Conservation (phyloP, 2,888 invertebrate species). For the Invenusta paracnida region DNA sequence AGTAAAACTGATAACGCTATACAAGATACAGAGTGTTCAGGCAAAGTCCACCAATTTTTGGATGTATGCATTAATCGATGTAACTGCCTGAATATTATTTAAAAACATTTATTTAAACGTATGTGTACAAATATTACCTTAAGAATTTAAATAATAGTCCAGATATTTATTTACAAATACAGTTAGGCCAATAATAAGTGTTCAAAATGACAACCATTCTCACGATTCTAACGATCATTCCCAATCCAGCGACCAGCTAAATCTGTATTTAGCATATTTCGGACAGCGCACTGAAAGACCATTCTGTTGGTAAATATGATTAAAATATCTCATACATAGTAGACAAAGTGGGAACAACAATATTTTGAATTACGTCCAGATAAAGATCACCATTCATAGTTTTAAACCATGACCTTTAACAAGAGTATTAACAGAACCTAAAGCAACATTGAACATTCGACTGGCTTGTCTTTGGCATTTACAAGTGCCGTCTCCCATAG, state of each 20-base stretch:
- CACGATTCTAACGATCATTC: too few relatives aligned
- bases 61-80: slow-evolving; percentile 2
- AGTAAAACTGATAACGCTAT: too few relatives aligned
- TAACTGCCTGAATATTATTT: too few relatives aligned
- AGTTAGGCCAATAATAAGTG: slow-evolving; percentile 18
- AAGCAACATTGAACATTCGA: slow-evolving; percentile 25
- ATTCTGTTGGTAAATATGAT: background rate
- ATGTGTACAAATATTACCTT: background rate
- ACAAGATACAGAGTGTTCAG: too few relatives aligned
- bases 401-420: background rate
- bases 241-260: slow-evolving; percentile 23
- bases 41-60: background rate
- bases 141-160: slow-evolving; percentile 2
- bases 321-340: slow-evolving; percentile 17
- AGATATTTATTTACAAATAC: slow-evolving; percentile 26
- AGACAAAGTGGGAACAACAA: slow-evolving; percentile 24
- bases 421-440: slow-evolving; percentile 17
- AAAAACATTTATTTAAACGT: slow-evolving; percentile 3
- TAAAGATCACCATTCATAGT: slow-evolving; percentile 10
- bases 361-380: background rate
- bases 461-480: slow-evolving; percentile 6
- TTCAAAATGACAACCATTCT: background rate
- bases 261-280: slow-evolving; percentile 8
- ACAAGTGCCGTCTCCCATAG: background rate
- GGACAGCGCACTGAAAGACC: background rate